Conservation (phyloP, 1,140 invertebrate genomes). For the Drosophila triauraria region DNA sequence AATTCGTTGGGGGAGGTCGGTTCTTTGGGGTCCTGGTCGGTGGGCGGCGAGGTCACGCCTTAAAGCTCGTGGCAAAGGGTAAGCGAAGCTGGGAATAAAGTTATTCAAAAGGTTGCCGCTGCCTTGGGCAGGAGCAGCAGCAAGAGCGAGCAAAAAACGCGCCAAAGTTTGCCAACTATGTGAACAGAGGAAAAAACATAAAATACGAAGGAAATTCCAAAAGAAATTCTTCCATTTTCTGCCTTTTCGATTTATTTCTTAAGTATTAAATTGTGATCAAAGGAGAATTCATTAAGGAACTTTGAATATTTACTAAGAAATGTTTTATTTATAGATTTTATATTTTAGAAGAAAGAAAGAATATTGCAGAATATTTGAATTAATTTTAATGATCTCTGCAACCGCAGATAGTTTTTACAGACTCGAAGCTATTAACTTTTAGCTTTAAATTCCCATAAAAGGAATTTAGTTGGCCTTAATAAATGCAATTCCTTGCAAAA, state of each 20-base stretch:
- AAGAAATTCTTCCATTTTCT: background rate
- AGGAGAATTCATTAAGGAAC: background rate
- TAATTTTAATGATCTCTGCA: no score
- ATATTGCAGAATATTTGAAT: no score
- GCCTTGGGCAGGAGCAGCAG: background rate
- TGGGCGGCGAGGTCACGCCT: conserved; percentile 39
- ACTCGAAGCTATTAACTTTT: background rate
- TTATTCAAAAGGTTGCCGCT: conserved; percentile 60
- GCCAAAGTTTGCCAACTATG: conserved; percentile 57
- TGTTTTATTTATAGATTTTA: background rate
- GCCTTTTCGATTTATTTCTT: background rate
- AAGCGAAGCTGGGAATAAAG: conserved; percentile 42
- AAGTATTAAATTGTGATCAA: background rate
- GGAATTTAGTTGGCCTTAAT: background rate
- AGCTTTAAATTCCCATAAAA: background rate
- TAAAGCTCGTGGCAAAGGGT: conserved; percentile 42
- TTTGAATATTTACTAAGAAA: background rate
- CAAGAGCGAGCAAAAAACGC: conserved; percentile 24
- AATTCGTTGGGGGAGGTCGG: conserved; percentile 23
- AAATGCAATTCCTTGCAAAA: background rate
- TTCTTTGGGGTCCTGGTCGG: background rate
- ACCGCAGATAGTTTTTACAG: background rate
- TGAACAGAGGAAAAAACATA: conserved; percentile 5
- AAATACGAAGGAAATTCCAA: background rate
- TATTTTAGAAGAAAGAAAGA: background rate